Evolutionary conservation across 64 coral and sea anemone genomes (phyloP).

Genomic region (Stichodactyla mertensii): DNA sequence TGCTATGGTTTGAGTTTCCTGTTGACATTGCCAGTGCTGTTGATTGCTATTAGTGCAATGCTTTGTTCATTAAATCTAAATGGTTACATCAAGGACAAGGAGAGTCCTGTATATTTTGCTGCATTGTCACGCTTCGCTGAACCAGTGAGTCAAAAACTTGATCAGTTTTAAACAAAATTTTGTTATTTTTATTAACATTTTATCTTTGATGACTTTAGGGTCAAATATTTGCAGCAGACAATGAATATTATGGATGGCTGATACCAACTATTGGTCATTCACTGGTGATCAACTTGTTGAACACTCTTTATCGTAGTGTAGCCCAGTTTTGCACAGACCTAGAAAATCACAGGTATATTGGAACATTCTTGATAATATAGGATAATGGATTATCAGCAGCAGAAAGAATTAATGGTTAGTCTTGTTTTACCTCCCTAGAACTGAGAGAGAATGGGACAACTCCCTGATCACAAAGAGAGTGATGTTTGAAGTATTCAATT

Average conservation of each 20-base stretch:
- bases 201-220: slow-evolving; percentile 35
- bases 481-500: slow-evolving; percentile 94
- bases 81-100: slow-evolving; percentile 98
- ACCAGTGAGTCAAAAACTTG: slow-evolving; percentile 52
- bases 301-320: slow-evolving; percentile 88
- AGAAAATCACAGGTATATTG: slow-evolving; percentile 99
- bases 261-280: slow-evolving; percentile 96
- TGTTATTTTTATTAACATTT: neutral
- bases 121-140: slow-evolving; percentile 84
- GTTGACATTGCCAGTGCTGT: slow-evolving; percentile 72
- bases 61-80: slow-evolving; percentile 93
- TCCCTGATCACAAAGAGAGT: slow-evolving; percentile 95
- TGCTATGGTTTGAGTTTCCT: slow-evolving; percentile 87
- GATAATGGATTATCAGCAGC: neutral
- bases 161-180: neutral
- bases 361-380: slow-evolving; percentile 62
- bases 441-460: slow-evolving; percentile 91
- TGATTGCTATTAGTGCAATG: slow-evolving; percentile 86
- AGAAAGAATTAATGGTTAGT: neutral
- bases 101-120: slow-evolving; percentile 87
- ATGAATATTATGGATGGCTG: slow-evolving; percentile 84
- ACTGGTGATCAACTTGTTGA: slow-evolving; percentile 83
- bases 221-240: slow-evolving; percentile 95
- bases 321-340: slow-evolving; percentile 84
- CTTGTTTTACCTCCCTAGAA: slow-evolving; percentile 27